Evolutionary conservation across 2,113 vertebrate genomes (phyloP).

Genomic region (Plotosus lineatus): DNA sequence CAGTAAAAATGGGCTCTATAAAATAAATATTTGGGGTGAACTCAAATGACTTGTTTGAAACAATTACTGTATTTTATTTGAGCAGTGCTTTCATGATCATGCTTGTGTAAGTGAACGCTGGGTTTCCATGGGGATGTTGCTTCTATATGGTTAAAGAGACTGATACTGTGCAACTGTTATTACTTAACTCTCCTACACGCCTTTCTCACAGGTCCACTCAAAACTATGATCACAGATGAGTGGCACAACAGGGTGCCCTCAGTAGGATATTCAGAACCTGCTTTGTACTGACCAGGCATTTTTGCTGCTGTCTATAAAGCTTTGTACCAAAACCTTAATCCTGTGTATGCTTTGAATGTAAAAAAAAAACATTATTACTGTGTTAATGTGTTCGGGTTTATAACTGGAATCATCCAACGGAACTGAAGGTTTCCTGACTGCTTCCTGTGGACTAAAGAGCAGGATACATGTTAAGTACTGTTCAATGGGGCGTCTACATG

Average conservation of each 20-base stretch:
- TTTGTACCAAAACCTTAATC: constrained; percentile 38
- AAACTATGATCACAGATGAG: neutral
- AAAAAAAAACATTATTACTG: constrained; percentile 13
- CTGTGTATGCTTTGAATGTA: neutral
- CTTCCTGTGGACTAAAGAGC: constrained; percentile 24
- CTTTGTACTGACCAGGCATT: constrained; percentile 36
- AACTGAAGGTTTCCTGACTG: constrained; percentile 39
- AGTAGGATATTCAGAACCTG: constrained; percentile 28
- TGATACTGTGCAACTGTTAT: constrained; percentile 20
- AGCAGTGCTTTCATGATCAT: constrained; percentile 21
- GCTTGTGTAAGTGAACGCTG: constrained; percentile 13
- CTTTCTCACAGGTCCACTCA: constrained; percentile 3
- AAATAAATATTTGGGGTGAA: constrained; percentile 7
- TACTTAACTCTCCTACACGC: constrained; percentile 17
- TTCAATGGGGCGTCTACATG: neutral
- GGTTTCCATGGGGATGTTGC: constrained; percentile 15
- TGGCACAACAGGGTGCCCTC: constrained; percentile 22
- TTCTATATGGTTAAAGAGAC: neutral
- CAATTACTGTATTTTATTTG: constrained; percentile 13
- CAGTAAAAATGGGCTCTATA: neutral
- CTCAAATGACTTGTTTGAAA: neutral
- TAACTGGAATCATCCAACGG: constrained; percentile 27
- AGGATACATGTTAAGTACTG: constrained; percentile 2
- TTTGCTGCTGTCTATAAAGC: neutral
- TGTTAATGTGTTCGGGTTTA: constrained; percentile 3